Evolutionary conservation across 2,113 vertebrate species (phyloP), one percentile per base, ranked within the genome.

Genomic region (Nerophis ophidion): DNA sequence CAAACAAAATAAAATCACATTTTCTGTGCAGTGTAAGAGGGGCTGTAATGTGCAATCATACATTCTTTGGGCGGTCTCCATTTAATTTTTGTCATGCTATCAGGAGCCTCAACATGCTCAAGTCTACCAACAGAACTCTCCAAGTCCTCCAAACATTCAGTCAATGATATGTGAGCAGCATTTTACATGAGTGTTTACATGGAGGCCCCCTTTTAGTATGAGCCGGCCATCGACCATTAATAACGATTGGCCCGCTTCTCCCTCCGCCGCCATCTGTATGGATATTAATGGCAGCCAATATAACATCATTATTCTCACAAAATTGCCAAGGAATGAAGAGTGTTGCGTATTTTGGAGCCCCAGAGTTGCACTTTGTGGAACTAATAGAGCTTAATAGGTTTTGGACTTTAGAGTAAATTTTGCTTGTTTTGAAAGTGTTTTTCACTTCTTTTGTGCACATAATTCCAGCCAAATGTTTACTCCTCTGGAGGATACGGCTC

Each of bases 241-340:
- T 83, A 86, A 80, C 70, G 71, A 85, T 85, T 81, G 81, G 81
- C 59, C 48, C 34, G 51, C 75, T 73, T 76, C 70, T 67, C 65
- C 70, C 72, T 56, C 56, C 54, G 67, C 74, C 70, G 26, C 7
- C 42, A 15, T 71, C 65, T 75, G 44, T 76, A 77, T 85, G 75
- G 75, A 79, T 79, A 81, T 66, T 76, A 70, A 82, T 74, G 76
- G 74, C 14, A 68, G 76, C 61, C 54, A 57, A 15, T 65, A 63
- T 62, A 59, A 60, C 72, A 56, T 81, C 74, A 83, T 86, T 66
- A 77, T 68, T 67, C 65, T 57, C 14, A 47, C 55, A 52, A 61
- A 65, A 72, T 62, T 70, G 50, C 66, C 26, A 52, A 57, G 63
- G 40, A 38, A 44, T 49, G 40, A 48, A 71, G 71, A 75, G 69